phyloP scores from a whole-genome alignment of 2,113 vertebrate species.

The Cyanoderma ruficeps region DNA sequence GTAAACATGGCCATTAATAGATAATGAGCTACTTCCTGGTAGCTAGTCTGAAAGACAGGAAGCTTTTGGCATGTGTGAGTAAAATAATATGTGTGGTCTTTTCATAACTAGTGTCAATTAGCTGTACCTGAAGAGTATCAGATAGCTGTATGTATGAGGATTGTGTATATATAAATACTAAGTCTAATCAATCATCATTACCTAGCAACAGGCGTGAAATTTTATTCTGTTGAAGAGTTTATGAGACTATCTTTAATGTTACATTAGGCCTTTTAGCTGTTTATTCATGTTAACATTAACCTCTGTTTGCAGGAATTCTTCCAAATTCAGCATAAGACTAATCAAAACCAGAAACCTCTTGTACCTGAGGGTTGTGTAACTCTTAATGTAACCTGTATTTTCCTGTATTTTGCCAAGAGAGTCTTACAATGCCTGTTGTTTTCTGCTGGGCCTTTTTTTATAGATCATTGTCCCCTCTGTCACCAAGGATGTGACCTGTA shows the following conservation, averaged over 20 bases:
- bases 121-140: background rate
- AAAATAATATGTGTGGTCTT: background rate
- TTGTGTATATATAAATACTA: background rate
- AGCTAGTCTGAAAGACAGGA: background rate
- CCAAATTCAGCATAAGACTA: background rate
- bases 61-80: background rate
- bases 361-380: background rate
- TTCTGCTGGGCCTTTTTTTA: background rate
- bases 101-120: background rate
- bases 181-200: background rate
- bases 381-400: background rate
- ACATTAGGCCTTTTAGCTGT: background rate
- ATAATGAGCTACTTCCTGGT: background rate
- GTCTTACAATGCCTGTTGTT: background rate
- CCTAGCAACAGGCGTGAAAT: background rate
- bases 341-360: background rate
- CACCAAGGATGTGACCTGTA: background rate
- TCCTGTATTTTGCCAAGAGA: background rate
- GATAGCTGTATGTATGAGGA: background rate
- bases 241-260: background rate
- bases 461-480: accelerated
- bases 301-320: background rate
- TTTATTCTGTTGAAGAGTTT: background rate
- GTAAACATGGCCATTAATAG: background rate
- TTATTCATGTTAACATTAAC: background rate